Conservation (phyloP, 2,797 vertebrate genomes). For the Morelia viridis region DNA sequence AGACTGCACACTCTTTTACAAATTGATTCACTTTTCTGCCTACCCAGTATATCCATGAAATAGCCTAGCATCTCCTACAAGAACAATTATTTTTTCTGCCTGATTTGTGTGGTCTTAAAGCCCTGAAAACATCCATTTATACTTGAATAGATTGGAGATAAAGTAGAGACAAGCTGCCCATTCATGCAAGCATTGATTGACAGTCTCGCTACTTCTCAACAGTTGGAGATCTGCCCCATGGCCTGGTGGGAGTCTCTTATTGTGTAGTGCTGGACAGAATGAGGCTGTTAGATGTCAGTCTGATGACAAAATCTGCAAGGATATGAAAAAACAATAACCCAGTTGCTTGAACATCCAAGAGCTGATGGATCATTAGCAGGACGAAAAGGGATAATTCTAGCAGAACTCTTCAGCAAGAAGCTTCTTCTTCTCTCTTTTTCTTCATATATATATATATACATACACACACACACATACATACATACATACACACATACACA, state of each 20-base stretch:
- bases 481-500: too few species aligned
- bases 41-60: conserved; percentile 69
- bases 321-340: not conserved
- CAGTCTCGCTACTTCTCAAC: conserved; percentile 11
- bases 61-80: conserved; percentile 66
- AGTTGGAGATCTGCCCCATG: not conserved
- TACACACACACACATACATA: too few species aligned
- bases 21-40: conserved; percentile 75
- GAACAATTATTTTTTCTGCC: conserved; percentile 70
- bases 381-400: not conserved
- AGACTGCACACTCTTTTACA: conserved; percentile 68
- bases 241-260: not conserved
- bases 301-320: not conserved
- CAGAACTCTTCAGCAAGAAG: not conserved
- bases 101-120: conserved; percentile 64
- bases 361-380: not conserved
- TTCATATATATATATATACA: too few species aligned
- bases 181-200: conserved; percentile 47
- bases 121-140: conserved; percentile 61
- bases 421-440: not conserved
- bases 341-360: not conserved
- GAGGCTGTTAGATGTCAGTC: not conserved
- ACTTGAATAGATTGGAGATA: conserved; percentile 59
- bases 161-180: conserved; percentile 33
- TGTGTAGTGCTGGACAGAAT: not conserved